A percentile compares a stretch with the other conserved stretches of the same genome.
Conservation (phyloP, 2,113 vertebrate species). For the Probosciger aterrimus region DNA sequence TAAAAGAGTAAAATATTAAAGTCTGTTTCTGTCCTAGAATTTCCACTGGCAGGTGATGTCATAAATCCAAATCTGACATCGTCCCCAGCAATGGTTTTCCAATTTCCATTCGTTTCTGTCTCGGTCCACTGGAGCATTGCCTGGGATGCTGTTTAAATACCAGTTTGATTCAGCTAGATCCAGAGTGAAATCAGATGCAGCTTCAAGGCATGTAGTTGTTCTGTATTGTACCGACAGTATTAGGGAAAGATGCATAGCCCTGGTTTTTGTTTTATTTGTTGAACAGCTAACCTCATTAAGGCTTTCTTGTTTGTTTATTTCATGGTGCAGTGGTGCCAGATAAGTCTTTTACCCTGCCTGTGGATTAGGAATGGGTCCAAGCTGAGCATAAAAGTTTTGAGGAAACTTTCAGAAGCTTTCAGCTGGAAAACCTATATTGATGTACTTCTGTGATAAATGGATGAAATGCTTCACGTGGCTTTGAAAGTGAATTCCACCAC, state of each 20-base stretch:
- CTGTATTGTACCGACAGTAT: not conserved
- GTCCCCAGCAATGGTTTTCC: not conserved
- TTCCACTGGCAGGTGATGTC: not conserved
- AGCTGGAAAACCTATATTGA: slow-evolving; percentile 5
- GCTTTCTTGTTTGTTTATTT: not conserved
- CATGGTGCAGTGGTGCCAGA: not conserved
- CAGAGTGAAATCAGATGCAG: not conserved
- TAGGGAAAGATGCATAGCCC: not conserved
- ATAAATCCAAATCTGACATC: not conserved
- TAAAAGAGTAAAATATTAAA: not conserved
- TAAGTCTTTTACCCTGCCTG: not conserved
- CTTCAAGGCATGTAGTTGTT: not conserved
- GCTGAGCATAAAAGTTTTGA: slow-evolving; percentile 7
- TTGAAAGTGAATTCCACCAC: not conserved
- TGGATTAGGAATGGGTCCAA: slow-evolving; percentile 12
- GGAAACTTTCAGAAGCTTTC: slow-evolving; percentile 38
- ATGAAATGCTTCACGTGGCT: not conserved
- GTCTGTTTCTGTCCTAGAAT: not conserved
- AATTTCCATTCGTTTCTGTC: not conserved
- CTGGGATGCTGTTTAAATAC: not conserved
- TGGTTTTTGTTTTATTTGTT: not conserved
- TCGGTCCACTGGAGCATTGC: not conserved
- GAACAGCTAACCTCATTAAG: not conserved
- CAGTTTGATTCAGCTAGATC: not conserved
- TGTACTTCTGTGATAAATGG: not conserved